Percentiles rank a stretch among this genome's conserved stretches.
phyloP scores from a whole-genome alignment of 2,797 vertebrate species.

The Cryptoprocta ferox region DNA sequence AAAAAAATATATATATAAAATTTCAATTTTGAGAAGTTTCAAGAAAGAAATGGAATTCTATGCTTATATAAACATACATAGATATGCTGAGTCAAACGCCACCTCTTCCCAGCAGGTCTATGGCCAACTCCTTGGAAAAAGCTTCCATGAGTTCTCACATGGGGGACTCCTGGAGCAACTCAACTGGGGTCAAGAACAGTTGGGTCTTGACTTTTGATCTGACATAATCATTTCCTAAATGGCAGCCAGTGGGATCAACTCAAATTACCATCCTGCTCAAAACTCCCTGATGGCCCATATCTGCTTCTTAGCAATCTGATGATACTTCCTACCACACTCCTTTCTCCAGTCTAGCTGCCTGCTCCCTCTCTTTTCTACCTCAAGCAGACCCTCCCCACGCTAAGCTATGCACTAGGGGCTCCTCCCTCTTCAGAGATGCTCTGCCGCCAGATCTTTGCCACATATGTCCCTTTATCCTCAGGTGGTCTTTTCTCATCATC shows the following conservation, averaged over 20 bases:
- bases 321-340: fast-evolving
- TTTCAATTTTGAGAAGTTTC: not conserved
- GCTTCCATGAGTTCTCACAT: not conserved
- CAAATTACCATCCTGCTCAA: not conserved
- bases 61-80: not conserved
- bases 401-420: not conserved
- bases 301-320: fast-evolving
- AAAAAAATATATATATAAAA: too few species aligned
- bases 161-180: not conserved
- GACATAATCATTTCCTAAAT: not conserved
- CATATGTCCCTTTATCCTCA: not conserved
- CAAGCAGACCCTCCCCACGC: not conserved
- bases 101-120: fast-evolving
- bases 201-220: not conserved
- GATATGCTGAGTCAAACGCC: not conserved
- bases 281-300: fast-evolving
- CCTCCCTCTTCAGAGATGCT: not conserved
- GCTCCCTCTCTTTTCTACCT: fast-evolving
- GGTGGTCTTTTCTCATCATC: not conserved
- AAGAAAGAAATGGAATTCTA: not conserved
- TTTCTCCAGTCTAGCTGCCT: fast-evolving
- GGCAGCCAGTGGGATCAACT: not conserved
- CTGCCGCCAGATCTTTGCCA: not conserved
- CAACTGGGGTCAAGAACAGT: not conserved
- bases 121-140: not conserved